Conservation (phyloP, 2,888 invertebrate genomes). For the Brenthis hecate region DNA sequence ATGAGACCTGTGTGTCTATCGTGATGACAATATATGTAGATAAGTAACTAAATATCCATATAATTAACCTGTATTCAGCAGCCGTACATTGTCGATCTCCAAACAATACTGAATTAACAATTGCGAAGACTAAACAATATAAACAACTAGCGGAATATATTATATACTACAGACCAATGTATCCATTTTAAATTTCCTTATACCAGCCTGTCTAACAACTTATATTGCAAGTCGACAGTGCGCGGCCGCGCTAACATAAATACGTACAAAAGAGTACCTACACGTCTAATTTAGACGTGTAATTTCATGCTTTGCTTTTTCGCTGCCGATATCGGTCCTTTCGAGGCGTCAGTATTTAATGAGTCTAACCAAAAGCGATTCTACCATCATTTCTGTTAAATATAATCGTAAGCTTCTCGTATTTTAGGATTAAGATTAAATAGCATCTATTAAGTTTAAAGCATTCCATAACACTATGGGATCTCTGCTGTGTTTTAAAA, state of each 20-base stretch:
- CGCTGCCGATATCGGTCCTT: slow-evolving; percentile 24
- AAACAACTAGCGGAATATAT: no score
- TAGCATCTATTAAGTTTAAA: slow-evolving; percentile 77
- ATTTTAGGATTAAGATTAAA: slow-evolving; percentile 64
- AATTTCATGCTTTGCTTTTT: slow-evolving; percentile 30
- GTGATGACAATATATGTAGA: slow-evolving; percentile 43
- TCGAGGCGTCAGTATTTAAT: slow-evolving; percentile 36
- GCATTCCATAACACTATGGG: slow-evolving; percentile 80
- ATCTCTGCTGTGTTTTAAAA: slow-evolving; percentile 80
- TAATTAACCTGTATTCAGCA: slow-evolving; percentile 24
- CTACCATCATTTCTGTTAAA: slow-evolving; percentile 12
- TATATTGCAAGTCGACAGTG: slow-evolving; percentile 4
- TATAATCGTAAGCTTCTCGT: slow-evolving; percentile 58
- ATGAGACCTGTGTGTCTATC: slow-evolving; percentile 44
- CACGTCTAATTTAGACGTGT: slow-evolving; percentile 34
- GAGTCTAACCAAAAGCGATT: slow-evolving; percentile 10
- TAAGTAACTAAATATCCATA: slow-evolving; percentile 18
- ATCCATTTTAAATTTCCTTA: no score
- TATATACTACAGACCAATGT: no score
- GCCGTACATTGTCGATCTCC: slow-evolving; percentile 3
- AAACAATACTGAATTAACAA: not conserved
- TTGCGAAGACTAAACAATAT: no score
- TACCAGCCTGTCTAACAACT: not conserved
- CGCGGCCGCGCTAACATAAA: slow-evolving; percentile 40
- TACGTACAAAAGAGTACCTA: slow-evolving; percentile 44